Evolutionary conservation across 2,797 vertebrate genomes (phyloP), one percentile per base, ranked within the genome.

Genomic region (Neosalanx taihuensis): DNA sequence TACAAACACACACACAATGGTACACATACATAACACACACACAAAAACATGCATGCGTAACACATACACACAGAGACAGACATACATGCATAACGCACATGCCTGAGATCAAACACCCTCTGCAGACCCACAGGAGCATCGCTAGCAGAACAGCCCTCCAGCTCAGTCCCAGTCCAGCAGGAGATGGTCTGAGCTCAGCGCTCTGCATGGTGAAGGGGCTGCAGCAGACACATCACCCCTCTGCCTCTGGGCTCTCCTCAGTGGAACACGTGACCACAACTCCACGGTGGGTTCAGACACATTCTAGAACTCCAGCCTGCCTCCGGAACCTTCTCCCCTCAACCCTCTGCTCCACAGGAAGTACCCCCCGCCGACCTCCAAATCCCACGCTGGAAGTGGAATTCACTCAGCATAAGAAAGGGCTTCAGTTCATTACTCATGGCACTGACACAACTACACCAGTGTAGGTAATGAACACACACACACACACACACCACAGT

Each of bases 311-410:
- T 46, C 23, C 5, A 30, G 12, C 23, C 18, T 69, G 5, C 35
- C 53, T 56, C 56, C 23, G 31, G 37, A 57, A 35, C 31, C 46
- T 5, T 64, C 37, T 33, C n/a, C 37, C 59, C 20, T 57, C 59
- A 10, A 10, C 67, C 71, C 58, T 70, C 2, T 46, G 73, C 85
- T 81, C 74, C 51, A 79, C 85, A 86, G 86, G 87, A 90, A 89
- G 81, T 87, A 84, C 80, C 83, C 84, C 80, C 83, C 85, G 64
- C 77, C 87, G 86, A 89, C 81, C 90, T 72, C 62, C 67, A 73
- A 78, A 77, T 85, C 79, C 81, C 82, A 77, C 57, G 76, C 29
- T 80, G 80, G 67, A 80, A 71, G 77, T 66, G 79, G 73, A 82
- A 79, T 83, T 78, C 72, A 78, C 76, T 76, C 56, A 67, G 5